Evolutionary conservation across 2,113 vertebrate genomes (phyloP), one percentile per base, ranked within the genome.

Genomic region (Pterocles orientalis): DNA sequence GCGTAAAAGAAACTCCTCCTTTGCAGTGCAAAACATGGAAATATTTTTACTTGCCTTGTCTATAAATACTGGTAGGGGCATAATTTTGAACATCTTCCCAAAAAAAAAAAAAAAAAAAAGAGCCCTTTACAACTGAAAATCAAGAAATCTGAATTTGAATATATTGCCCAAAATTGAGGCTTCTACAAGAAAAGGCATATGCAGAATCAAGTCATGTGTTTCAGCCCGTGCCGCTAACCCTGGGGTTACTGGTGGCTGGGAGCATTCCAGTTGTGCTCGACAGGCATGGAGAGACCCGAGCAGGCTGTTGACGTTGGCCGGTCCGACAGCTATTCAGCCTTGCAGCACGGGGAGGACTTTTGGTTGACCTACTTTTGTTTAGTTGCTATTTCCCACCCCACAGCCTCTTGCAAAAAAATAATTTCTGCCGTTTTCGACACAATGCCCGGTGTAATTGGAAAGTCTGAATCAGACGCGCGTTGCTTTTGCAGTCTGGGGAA

Each of bases 321-420:
- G 48, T 13, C 69, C 4, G 15, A 75, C 73, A 39, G 31, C 94
- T 86, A n/a, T 5, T 77, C 70, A 5, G 86, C 95, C 88, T 28
- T 36, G 41, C 25, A 45, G 69, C 39, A 11, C 1, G 8, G 64
- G 51, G 50, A 73, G 45, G 57, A 72, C 47, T 82, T 79, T 20
- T 64, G 72, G 33, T 83, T 86, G 73, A 81, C 87, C 91, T 69
- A 60, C 66, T 96, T 96, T 60, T 77, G 28, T 82, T 88, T 70
- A 56, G 51, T 79, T 93, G 93, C 80, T 76, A 7, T 92, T 82
- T 93, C 88, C 64, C 79, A 83, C 75, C 71, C 79, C 60, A 23
- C 57, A 78, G 82, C 41, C 50, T 79, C 34, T 29, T 31, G 48
- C 76, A 64, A 72, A 62, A 41, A 58, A 92, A 68, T 88, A 75